Evolutionary conservation across 1,140 invertebrate species (phyloP), one percentile per base, ranked within the genome.

Genomic region (Leptinotarsa defecta): DNA sequence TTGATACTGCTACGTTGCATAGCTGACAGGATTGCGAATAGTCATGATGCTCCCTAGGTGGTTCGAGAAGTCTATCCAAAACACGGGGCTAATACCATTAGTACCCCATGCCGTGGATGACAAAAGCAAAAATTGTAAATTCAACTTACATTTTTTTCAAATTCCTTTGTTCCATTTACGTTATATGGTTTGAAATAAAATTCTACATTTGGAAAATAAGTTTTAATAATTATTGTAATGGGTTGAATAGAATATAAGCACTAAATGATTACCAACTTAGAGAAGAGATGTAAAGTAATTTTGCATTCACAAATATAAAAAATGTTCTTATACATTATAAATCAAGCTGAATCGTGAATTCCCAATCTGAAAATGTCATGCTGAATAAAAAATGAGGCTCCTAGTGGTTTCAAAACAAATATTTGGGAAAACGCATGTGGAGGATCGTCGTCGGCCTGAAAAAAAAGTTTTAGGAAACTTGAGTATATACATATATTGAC

Each of bases 341-440:
- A 13, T 80, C 78, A 80, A 63, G 90, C 92, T 69, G 90, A 88
- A 86, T 96, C 92, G 86, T 97, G 95, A 81, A 97, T 94, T 77
- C 92, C 93, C 81, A 97, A 90, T 85, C 95, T 91, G 89, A 98
- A 98, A 83, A 97, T 94, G 84, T 98, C 95, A 84, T 98, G 95
- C 84, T 95, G 94, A 82, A 96, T 92, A 86, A 93, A 97, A 88
- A 94, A 98, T 71, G 92, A 92, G 77, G 90, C 92, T 81, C 89
- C 93, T 80, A 93, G 86, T 74, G 94, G 94, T 87, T 96, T 96
- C 82, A 98, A 87, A 76, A 96, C 92, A 87, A 98, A 98, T 70
- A 92, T 91, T 87, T 98, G 96, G 76, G 92, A 94, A 86, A 93
- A 98, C 69, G 94, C 92, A 86, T 97, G 95, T 80, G 95, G 95